Percentiles rank a stretch among this genome's conserved stretches.
Evolutionary conservation across 2,113 vertebrate species (phyloP).

Genomic region (Elephas maximus): DNA sequence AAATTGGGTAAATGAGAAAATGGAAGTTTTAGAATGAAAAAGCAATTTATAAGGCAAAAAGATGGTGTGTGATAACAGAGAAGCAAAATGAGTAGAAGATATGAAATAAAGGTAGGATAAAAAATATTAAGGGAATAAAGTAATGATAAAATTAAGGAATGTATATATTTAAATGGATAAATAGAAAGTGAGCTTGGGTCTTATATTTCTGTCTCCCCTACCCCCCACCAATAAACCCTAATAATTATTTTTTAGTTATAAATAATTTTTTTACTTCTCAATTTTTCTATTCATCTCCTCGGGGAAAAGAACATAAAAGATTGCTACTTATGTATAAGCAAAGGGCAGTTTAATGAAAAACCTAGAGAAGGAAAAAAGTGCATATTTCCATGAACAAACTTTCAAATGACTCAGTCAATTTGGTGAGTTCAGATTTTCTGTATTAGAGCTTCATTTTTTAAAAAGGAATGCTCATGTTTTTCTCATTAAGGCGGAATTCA

Average conservation of each 20-base stretch:
- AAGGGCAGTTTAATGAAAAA: constrained; percentile 80
- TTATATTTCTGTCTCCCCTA: not conserved
- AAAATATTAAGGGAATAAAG: not conserved
- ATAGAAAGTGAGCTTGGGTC: not conserved
- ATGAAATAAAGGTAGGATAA: constrained; percentile 10
- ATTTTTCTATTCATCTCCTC: constrained; percentile 72
- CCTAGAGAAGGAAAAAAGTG: constrained; percentile 64
- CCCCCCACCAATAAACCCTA: constrained; percentile 13
- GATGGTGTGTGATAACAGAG: not conserved
- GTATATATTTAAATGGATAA: not conserved
- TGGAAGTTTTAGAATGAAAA: not conserved
- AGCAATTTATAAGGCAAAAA: constrained; percentile 28
- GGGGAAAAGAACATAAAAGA: constrained; percentile 75
- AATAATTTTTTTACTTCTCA: constrained; percentile 76
- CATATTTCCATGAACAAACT: constrained; percentile 72
- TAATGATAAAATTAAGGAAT: not conserved
- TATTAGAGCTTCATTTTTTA: constrained; percentile 60
- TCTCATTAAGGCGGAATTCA: constrained; percentile 74
- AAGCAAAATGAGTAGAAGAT: constrained; percentile 30
- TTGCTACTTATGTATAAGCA: constrained; percentile 67
- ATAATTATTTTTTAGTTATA: constrained; percentile 72
- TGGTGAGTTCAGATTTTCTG: constrained; percentile 74
- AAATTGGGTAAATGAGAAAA: not conserved
- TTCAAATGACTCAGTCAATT: constrained; percentile 71
- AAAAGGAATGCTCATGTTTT: constrained; percentile 77